Evolutionary conservation across 2,888 invertebrate species (phyloP).

Genomic region (Melieria omissa): DNA sequence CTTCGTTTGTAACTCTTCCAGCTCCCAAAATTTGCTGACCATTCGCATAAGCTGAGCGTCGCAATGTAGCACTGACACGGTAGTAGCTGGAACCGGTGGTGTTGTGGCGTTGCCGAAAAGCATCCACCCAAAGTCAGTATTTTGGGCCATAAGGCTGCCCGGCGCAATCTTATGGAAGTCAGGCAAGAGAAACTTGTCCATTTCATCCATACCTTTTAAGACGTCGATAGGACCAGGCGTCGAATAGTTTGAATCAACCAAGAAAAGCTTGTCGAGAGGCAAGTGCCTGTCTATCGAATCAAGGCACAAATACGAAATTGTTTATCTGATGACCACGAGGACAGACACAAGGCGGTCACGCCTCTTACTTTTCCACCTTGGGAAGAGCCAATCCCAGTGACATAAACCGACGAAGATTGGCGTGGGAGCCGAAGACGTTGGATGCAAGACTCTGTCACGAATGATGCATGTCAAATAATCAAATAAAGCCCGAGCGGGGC

Average conservation of each 20-base stretch:
- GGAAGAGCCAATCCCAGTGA: too few species aligned
- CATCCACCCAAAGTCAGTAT: conserved; percentile 32
- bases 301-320: too few species aligned
- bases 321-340: too few species aligned
- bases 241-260: conserved; percentile 14
- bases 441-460: too few species aligned
- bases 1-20: conserved; percentile 33
- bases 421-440: too few species aligned
- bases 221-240: conserved; percentile 19
- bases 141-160: conserved; percentile 24
- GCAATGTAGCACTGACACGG: not conserved
- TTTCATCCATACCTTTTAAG: conserved; percentile 10
- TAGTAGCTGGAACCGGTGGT: not conserved
- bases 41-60: conserved; percentile 9
- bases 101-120: conserved; percentile 12
- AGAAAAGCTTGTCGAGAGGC: not conserved
- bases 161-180: not conserved
- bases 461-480: too few species aligned
- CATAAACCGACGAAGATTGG: too few species aligned
- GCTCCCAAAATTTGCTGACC: conserved; percentile 35
- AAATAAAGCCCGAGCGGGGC: too few species aligned
- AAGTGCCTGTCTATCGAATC: too few species aligned
- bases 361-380: too few species aligned
- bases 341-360: too few species aligned
- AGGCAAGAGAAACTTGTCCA: too few species aligned